Evolutionary conservation across 2,113 vertebrate species (phyloP), one percentile per base, ranked within the genome.

Genomic region (Delphinapterus leucas): DNA sequence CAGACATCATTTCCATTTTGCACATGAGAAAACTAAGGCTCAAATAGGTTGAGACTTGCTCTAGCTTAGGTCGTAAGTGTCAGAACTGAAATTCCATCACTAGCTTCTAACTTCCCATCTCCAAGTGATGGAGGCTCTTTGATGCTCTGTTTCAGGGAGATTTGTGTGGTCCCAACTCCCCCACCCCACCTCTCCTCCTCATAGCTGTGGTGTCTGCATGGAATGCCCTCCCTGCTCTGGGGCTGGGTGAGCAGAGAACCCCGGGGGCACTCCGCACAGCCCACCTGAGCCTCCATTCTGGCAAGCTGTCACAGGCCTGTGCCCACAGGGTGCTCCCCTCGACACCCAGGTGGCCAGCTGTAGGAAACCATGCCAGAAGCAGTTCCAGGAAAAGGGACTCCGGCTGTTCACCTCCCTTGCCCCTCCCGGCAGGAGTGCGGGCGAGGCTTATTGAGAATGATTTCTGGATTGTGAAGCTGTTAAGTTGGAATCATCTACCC

Each of bases 401-500:
- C 25, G 47, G 90, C 68, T 60, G 36, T n/a, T 70, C 67, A 58
- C 47, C 44, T 13, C 77, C 31, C 2, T 28, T 0, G 1, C 18
- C 25, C 44, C 2, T 36, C 12, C 53, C 14, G 3, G 58, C 74
- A 61, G 41, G 36, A 79, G 20, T n/a, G 21, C 1, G 0, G 3
- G 7, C 4, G 47, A 94, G 84, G 77, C 60, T 87, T 55, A 79
- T 31, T 26, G 61, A 86, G 58, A 74, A 90, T 55, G 44, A 41
- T 77, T 95, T 85, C 77, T 88, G 0, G 1, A 70, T 18, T 87
- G 58, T 65, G 63, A 88, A 53, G 38, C 71, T 82, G 71, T 85
- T 73, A 88, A 86, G 38, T 36, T 90, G 70, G 36, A 95, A 53
- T 76, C 20, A 6, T 95, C 80, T 61, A 12, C 28, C 47, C 44